Conservation (phyloP, 1,140 invertebrate species). For the Tetramorium alpestre region DNA sequence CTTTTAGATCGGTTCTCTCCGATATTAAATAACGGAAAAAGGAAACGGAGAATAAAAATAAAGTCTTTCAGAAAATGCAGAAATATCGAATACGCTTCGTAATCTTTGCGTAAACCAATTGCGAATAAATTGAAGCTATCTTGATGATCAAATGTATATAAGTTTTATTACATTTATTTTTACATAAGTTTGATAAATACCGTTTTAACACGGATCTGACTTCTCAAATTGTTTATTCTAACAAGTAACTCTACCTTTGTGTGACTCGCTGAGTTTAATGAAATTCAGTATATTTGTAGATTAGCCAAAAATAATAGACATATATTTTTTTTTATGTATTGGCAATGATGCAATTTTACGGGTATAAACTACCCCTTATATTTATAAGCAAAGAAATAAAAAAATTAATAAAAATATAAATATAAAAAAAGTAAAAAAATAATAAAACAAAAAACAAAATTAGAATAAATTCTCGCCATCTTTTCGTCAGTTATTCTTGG, state of each 20-base stretch:
- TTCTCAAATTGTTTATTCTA: background rate
- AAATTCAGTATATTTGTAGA: too few species aligned
- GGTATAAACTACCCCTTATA: too few species aligned
- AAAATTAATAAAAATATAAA: background rate
- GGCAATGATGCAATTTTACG: too few species aligned
- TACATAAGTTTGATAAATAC: background rate
- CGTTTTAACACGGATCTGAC: background rate
- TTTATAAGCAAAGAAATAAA: background rate
- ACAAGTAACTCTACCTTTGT: too few species aligned
- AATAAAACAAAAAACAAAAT: too few species aligned
- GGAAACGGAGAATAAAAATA: background rate
- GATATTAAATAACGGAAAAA: background rate
- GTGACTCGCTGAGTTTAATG: too few species aligned
- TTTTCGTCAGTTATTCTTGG: too few species aligned
- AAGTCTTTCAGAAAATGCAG: slow-evolving; percentile 7
- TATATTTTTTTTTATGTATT: too few species aligned
- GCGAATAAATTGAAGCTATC: background rate
- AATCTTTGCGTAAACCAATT: background rate
- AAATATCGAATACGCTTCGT: background rate
- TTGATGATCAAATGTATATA: background rate
- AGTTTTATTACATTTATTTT: slow-evolving; percentile 5
- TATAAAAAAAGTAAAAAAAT: too few species aligned
- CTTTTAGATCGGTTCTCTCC: slow-evolving; percentile 1
- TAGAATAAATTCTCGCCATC: too few species aligned
- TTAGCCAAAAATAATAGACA: too few species aligned